Evolutionary conservation across 2,113 vertebrate species (phyloP).

Genomic region (Dinomys branickii): DNA sequence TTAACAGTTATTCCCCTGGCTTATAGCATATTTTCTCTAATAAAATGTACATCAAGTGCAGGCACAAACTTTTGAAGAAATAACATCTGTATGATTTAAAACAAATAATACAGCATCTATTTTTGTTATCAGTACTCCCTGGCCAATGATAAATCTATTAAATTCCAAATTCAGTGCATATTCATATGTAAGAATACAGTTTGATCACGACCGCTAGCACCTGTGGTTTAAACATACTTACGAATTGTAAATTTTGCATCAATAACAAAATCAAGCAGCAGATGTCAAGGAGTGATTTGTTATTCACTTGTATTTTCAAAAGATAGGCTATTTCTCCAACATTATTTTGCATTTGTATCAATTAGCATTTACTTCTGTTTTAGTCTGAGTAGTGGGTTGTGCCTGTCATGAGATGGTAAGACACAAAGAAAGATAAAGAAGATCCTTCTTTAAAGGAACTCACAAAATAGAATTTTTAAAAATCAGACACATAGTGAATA

Average conservation of each 20-base stretch:
- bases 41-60: neutral
- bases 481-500: neutral
- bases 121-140: neutral
- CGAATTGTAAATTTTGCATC: neutral
- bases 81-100: neutral
- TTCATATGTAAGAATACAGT: constrained; percentile 12
- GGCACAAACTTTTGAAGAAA: neutral
- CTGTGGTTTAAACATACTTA: neutral
- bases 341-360: neutral
- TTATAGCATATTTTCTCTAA: neutral
- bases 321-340: neutral
- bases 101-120: neutral
- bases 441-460: neutral
- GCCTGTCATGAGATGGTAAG: neutral
- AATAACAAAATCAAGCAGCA: neutral
- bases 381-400: neutral
- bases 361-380: neutral
- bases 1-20: constrained; percentile 5
- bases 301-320: constrained; percentile 8
- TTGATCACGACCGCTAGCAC: neutral
- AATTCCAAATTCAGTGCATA: neutral
- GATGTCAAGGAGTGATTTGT: neutral
- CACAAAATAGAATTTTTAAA: neutral
- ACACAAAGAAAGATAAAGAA: neutral
- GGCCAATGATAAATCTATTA: neutral